Percentiles rank a stretch among this genome's conserved stretches.
phyloP scores from a whole-genome alignment of 2,113 vertebrate species.

The Rhinopomastus cyanomelas region DNA sequence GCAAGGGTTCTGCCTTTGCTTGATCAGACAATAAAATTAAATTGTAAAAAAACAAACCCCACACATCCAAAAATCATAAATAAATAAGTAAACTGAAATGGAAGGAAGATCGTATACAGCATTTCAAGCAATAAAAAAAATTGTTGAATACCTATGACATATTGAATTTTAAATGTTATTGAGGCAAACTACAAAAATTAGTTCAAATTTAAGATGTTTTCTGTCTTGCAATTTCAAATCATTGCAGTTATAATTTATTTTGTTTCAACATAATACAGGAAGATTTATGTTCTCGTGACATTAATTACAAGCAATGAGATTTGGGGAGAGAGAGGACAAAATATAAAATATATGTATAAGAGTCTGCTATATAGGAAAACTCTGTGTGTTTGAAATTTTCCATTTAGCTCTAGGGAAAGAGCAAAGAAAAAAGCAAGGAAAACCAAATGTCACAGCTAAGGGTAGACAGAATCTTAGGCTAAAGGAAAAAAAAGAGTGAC shows the following conservation, averaged over 20 bases:
- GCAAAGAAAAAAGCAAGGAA: not conserved
- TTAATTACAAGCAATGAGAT: not conserved
- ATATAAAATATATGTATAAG: not conserved
- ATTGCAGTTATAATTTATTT: not conserved
- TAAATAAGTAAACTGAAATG: not conserved
- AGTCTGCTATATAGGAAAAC: not conserved
- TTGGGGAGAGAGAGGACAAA: not conserved
- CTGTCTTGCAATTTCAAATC: not conserved
- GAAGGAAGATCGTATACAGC: not conserved
- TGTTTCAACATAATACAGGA: not conserved
- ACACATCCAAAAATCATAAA: not conserved
- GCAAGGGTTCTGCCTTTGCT: not conserved
- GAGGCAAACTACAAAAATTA: not conserved
- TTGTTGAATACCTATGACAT: not conserved
- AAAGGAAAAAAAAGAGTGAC: not conserved
- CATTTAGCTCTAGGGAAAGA: not conserved
- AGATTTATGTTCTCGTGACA: not conserved
- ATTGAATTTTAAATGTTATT: not conserved
- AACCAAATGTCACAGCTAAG: not conserved
- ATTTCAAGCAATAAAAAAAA: not conserved
- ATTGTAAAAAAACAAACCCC: fast-evolving
- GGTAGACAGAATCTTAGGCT: not conserved
- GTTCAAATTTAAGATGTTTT: not conserved
- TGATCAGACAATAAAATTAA: not conserved
- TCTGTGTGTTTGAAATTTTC: not conserved